These are phyloP conservation scores for Pygoscelis adeliae DNA, from an alignment of 2,113 vertebrate genomes.

Conservation along the genomic window DNA sequence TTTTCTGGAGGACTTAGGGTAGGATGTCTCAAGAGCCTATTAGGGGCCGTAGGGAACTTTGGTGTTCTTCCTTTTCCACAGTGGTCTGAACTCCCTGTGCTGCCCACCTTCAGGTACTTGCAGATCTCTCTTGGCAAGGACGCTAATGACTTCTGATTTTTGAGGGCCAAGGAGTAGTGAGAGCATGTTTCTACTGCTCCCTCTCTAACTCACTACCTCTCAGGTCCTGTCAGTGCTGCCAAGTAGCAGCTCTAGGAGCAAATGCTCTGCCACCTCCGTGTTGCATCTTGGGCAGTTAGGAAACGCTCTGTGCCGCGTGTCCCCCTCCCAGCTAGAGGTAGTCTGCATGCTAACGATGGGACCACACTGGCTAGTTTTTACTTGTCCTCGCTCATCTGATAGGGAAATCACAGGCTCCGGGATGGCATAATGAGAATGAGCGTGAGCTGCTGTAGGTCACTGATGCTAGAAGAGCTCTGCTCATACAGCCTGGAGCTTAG, in stretches of 20 bases:
- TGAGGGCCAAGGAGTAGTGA: not conserved
- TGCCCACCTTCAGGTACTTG: not conserved
- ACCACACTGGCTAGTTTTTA: not conserved
- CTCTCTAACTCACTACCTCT: not conserved
- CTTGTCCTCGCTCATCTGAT: not conserved
- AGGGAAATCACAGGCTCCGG: not conserved
- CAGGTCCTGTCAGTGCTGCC: not conserved
- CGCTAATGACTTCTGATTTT: not conserved
- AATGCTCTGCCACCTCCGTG: not conserved
- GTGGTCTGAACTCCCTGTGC: not conserved
- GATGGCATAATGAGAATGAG: not conserved
- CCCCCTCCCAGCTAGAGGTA: not conserved
- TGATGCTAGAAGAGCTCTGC: not conserved
- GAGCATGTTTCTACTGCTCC: not conserved
- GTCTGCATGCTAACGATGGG: not conserved
- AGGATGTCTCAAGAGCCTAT: not conserved
- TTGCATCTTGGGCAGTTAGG: not conserved
- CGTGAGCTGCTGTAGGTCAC: not conserved
- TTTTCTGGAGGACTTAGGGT: not conserved
- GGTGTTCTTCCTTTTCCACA: not conserved
- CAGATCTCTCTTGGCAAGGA: not conserved
- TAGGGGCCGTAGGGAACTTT: not conserved
- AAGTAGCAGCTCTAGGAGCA: not conserved
- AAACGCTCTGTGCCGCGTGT: fast-evolving
- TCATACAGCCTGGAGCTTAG: not conserved